Evolutionary conservation across 2,888 invertebrate genomes (phyloP).

Genomic region (Drosophila algonquin): DNA sequence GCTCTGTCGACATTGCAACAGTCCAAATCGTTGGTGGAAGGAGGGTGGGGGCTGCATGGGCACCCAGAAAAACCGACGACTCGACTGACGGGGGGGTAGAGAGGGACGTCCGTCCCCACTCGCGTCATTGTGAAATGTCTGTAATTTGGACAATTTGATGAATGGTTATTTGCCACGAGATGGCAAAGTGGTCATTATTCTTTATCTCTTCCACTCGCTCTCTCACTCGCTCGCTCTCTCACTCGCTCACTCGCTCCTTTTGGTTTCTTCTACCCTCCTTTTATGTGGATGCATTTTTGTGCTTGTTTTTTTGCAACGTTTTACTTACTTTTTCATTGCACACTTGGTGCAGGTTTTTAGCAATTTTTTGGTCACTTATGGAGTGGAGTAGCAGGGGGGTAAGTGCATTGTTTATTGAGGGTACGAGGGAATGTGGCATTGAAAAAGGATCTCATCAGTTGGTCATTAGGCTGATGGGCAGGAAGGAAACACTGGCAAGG

Average conservation of each 20-base stretch:
- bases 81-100: conserved; percentile 16
- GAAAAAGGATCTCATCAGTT: conserved; percentile 17
- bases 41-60: background rate
- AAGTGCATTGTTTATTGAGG: conserved; percentile 16
- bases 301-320: conserved; percentile 59
- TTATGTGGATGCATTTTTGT: conserved; percentile 30
- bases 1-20: conserved; percentile 61
- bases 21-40: conserved; percentile 28
- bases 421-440: background rate
- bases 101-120: conserved; percentile 11
- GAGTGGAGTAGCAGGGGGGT: conserved; percentile 3
- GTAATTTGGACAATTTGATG: conserved; percentile 84
- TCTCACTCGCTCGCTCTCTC: too few species aligned
- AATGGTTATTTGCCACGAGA: conserved; percentile 84
- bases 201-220: conserved; percentile 69
- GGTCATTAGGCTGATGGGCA: background rate
- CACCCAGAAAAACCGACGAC: conserved; percentile 10
- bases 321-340: conserved; percentile 65
- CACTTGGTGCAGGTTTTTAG: conserved; percentile 52
- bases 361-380: conserved; percentile 25
- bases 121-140: conserved; percentile 83
- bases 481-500: too few species aligned
- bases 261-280: conserved; percentile 2
- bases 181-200: conserved; percentile 84
- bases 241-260: conserved; percentile 1